A percentile compares a stretch with the other conserved stretches of the same genome.
Evolutionary conservation across 2,797 vertebrate species (phyloP).

Genomic region (Kryptopterus vitreolus): DNA sequence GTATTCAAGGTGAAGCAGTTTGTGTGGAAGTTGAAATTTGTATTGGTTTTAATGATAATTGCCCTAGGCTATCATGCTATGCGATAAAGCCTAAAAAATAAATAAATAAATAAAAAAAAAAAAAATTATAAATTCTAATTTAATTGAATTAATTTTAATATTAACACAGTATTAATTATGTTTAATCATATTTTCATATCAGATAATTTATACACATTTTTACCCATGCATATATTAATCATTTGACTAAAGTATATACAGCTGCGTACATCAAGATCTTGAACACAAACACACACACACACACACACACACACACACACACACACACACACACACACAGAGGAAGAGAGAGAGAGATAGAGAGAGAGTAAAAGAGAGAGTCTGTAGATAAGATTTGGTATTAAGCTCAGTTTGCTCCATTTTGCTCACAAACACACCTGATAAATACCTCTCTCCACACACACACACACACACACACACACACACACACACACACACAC

Average conservation of each 20-base stretch:
- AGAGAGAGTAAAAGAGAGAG: neutral
- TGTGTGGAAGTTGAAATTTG: no score
- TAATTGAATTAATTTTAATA: no score
- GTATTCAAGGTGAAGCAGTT: no score
- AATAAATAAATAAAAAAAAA: no score
- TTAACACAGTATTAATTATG: neutral
- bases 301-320: constrained; percentile 5
- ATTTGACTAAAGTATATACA: neutral
- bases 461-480: no score
- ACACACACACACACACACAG: neutral
- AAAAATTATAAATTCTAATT: no score
- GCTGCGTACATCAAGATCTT: neutral
- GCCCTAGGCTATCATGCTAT: no score
- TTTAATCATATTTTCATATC: neutral
- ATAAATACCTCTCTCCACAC: no score
- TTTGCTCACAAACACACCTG: constrained; percentile 1
- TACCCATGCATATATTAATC: neutral
- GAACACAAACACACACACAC: no score
- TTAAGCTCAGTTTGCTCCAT: constrained; percentile 12
- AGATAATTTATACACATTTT: neutral
- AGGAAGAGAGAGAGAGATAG: neutral
- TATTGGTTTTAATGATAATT: no score
- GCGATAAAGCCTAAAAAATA: no score
- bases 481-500: no score
- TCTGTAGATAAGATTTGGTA: neutral